These are phyloP conservation scores for Moxostoma hubbsi DNA, from an alignment of 2,797 vertebrate genomes.

Conservation along the genomic window DNA sequence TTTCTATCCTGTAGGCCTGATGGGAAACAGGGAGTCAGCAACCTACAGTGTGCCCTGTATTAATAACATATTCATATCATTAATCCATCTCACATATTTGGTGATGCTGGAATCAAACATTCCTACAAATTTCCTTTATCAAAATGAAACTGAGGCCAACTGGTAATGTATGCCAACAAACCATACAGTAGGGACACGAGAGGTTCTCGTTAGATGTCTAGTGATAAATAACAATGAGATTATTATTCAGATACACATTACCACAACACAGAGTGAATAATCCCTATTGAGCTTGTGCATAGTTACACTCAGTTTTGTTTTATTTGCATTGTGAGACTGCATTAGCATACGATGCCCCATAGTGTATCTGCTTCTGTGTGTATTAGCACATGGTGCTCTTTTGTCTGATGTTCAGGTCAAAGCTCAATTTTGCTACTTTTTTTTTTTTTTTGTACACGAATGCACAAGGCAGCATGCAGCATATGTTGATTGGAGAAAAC, in stretches of 20 bases:
- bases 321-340: conserved; percentile 53
- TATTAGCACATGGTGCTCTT: conserved; percentile 59
- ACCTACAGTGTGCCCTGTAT: conserved; percentile 11
- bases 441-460: conserved; percentile 37
- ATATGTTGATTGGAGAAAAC: conserved; percentile 50
- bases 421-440: conserved; percentile 43
- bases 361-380: conserved; percentile 52
- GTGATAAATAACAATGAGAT: conserved; percentile 45
- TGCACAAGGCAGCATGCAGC: conserved; percentile 49
- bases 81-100: conserved; percentile 24
- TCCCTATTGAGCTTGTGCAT: conserved; percentile 46
- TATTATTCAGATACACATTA: conserved; percentile 55
- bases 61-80: conserved; percentile 35
- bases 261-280: conserved; percentile 47
- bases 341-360: conserved; percentile 56
- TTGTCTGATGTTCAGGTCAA: conserved; percentile 56
- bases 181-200: conserved; percentile 20
- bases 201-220: conserved; percentile 20
- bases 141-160: conserved; percentile 8
- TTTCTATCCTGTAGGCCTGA: conserved; percentile 39
- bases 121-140: conserved; percentile 26
- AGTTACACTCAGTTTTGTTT: conserved; percentile 43
- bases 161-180: conserved; percentile 43
- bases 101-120: background rate
- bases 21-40: conserved; percentile 45